Evolutionary conservation across 2,888 invertebrate genomes (phyloP).

Genomic region (Nomada goodeniana): DNA sequence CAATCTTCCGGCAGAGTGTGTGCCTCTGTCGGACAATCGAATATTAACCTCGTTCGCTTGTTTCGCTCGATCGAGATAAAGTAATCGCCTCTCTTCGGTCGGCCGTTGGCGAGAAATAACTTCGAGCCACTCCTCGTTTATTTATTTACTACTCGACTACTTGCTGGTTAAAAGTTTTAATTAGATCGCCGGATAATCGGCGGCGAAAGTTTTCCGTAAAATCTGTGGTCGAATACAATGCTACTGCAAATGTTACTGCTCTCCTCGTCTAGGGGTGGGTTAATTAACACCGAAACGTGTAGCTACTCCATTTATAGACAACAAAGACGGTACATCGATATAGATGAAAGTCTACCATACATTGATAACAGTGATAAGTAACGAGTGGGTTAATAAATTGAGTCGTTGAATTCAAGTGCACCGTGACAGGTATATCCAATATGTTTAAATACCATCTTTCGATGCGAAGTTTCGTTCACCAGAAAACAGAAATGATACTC

Average conservation of each 20-base stretch:
- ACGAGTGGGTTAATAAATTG: conserved; percentile 8
- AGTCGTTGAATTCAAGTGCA: background rate
- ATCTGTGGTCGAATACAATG: background rate
- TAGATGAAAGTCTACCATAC: conserved; percentile 24
- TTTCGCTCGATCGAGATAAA: conserved; percentile 8
- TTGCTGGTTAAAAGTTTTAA: no score
- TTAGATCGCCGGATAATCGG: no score
- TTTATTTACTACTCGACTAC: background rate
- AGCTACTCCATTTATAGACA: conserved; percentile 24
- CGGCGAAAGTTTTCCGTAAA: background rate
- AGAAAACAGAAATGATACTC: background rate
- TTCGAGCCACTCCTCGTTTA: conserved; percentile 13
- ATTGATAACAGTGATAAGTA: conserved; percentile 19
- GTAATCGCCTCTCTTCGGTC: background rate
- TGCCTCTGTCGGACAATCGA: conserved; percentile 33
- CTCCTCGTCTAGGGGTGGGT: background rate
- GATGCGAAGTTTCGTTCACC: conserved; percentile 20
- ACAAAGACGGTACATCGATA: conserved; percentile 20
- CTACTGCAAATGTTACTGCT: background rate
- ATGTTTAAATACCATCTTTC: background rate
- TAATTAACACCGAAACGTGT: conserved; percentile 20
- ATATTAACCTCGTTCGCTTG: conserved; percentile 21
- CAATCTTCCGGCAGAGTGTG: conserved; percentile 25
- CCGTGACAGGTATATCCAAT: conserved; percentile 6
- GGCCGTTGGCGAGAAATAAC: conserved; percentile 1